These are phyloP conservation scores for Deroptyus accipitrinus DNA, from an alignment of 2,113 vertebrate genomes.

Conservation along the genomic window DNA sequence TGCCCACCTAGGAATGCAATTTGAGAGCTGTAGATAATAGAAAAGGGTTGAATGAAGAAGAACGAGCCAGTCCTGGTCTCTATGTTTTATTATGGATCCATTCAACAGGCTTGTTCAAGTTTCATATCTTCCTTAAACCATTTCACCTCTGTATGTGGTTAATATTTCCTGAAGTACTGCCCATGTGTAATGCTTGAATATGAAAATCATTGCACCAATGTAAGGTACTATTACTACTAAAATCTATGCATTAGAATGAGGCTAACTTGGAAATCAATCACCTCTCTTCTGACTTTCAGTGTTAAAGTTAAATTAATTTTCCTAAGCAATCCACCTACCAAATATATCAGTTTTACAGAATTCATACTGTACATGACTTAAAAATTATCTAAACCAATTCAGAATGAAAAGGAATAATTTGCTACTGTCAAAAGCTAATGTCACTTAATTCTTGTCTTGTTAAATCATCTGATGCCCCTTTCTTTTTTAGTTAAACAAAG, in stretches of 20 bases:
- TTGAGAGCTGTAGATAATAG: background rate
- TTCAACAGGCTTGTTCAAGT: background rate
- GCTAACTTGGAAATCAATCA: slow-evolving; percentile 34
- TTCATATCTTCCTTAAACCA: background rate
- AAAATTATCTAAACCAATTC: slow-evolving; percentile 57
- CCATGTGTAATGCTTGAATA: background rate
- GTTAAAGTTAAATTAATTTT: slow-evolving; percentile 42
- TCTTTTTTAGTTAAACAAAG: slow-evolving; percentile 79
- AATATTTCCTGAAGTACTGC: background rate
- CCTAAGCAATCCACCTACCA: slow-evolving; percentile 27
- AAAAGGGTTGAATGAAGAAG: background rate
- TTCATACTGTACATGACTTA: slow-evolving; percentile 40
- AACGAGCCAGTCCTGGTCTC: background rate
- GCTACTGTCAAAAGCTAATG: slow-evolving; percentile 68
- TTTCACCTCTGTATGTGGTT: background rate
- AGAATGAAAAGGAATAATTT: slow-evolving; percentile 59
- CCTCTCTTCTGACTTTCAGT: background rate
- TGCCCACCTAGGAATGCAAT: background rate
- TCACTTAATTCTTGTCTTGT: slow-evolving; percentile 74
- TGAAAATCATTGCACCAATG: background rate
- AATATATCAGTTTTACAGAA: slow-evolving; percentile 12
- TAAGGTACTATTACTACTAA: background rate
- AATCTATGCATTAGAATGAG: background rate
- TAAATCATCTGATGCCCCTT: slow-evolving; percentile 72
- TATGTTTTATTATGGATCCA: background rate